These are phyloP conservation scores for Odontomyia ornata DNA, from an alignment of 2,888 invertebrate genomes.

Conservation along the genomic window DNA sequence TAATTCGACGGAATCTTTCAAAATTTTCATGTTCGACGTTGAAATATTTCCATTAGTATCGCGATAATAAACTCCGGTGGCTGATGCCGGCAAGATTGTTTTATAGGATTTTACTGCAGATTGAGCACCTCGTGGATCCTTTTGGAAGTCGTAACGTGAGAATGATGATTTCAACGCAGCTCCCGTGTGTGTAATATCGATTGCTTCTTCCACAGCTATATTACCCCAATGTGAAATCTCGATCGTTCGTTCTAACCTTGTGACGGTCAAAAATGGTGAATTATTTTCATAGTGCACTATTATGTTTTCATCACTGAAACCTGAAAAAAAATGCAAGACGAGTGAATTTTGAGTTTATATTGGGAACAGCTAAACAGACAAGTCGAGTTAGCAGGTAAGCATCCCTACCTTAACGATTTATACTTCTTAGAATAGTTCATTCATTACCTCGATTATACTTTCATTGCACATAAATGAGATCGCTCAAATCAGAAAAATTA, in stretches of 20 bases:
- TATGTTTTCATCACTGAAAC: slow-evolving; percentile 73
- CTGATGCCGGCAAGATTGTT: slow-evolving; percentile 85
- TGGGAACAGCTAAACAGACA: too few relatives aligned
- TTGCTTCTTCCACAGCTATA: slow-evolving; percentile 94
- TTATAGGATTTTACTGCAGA: slow-evolving; percentile 93
- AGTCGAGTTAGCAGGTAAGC: too few relatives aligned
- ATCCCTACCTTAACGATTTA: too few relatives aligned
- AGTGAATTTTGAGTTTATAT: neutral
- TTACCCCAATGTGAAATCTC: slow-evolving; percentile 99
- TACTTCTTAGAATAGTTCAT: too few relatives aligned
- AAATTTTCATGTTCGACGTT: slow-evolving; percentile 88
- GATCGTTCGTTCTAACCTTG: slow-evolving; percentile 82
- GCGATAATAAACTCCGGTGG: slow-evolving; percentile 92
- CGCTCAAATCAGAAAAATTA: too few relatives aligned
- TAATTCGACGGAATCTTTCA: slow-evolving; percentile 92
- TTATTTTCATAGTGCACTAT: slow-evolving; percentile 95
- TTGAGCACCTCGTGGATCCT: slow-evolving; percentile 86
- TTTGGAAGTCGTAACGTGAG: slow-evolving; percentile 96
- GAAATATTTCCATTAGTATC: slow-evolving; percentile 99
- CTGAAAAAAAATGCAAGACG: slow-evolving; percentile 55
- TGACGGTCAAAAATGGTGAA: slow-evolving; percentile 94
- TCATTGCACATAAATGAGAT: too few relatives aligned
- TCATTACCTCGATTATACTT: too few relatives aligned
- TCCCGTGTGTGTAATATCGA: slow-evolving; percentile 92
- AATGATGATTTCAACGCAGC: slow-evolving; percentile 93